Base-by-base conservation (phyloP, 2,797 vertebrate species). In the Gymnocypris eckloni region DNA sequence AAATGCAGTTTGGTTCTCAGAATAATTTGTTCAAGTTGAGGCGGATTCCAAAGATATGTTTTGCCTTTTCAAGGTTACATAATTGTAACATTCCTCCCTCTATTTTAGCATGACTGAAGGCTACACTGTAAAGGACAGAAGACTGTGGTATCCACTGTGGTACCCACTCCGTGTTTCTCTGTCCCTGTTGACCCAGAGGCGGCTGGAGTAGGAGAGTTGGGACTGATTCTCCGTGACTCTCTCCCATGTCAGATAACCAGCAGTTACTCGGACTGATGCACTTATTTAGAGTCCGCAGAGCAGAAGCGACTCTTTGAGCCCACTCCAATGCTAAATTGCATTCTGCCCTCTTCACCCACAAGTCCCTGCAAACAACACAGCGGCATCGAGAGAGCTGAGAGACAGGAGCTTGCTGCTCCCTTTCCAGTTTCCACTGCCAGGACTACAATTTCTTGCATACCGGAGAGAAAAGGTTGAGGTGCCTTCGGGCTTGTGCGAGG, bases 301-400 rank as follows among this genome's bases (percentile, higher is more conserved):
- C 75, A 33, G 81, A 83, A 77, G 61, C 2, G 37, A 75, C 71
- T 81, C 66, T 84, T 86, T 83, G 71, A 84, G 82, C 76, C 75
- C 77, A 71, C 61, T 87, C 77, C 69, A 39, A 77, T 54, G 73
- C 77, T 73, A 86, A 87, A 87, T 87, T 89, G 86, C 81, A 79
- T 86, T 78, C 71, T 87, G 81, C 86, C 77, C 50, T 86, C 84
- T 84, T 84, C 64, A 89, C 76, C 83, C 79, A 82, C 69, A 79
- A 82, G 79, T 76, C 78, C 61, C 41, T 50, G 48, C 59, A 81
- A 87, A 81, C 82, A 87, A 81, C 71, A 16, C 48, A 25, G 52
- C n/a, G 4, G 43, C 80, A 69, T 69, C 45, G 56, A 80, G 37
- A 86, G 71, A 64, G 64, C 18, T 2, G 75, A 66, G 59, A 77